These are phyloP conservation scores for Eristalinus sepulchralis DNA, from an alignment of 2,888 invertebrate genomes.

Conservation along the genomic window DNA sequence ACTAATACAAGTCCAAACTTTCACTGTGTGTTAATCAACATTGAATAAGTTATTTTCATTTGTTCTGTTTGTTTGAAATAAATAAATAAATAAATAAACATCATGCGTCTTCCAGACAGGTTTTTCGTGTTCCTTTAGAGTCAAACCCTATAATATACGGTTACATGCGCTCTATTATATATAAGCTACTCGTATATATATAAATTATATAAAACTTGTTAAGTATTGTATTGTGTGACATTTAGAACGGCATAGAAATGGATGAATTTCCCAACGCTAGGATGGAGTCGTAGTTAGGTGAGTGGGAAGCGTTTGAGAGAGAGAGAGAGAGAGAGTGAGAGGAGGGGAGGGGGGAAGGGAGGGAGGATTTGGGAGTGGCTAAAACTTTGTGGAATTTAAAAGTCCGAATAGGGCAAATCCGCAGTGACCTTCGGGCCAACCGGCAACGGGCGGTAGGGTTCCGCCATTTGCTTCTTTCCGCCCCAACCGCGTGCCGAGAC, in stretches of 20 bases:
- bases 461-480: constrained; percentile 25
- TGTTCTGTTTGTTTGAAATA: neutral
- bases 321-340: neutral
- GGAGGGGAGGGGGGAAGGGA: neutral
- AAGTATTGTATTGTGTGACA: constrained; percentile 3
- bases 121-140: neutral
- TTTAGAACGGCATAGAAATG: neutral
- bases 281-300: neutral
- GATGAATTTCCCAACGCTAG: neutral
- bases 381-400: constrained; percentile 37
- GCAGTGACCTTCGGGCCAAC: constrained; percentile 22
- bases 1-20: constrained; percentile 29
- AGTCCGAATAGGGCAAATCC: constrained; percentile 65
- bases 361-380: neutral
- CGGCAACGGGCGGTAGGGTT: constrained; percentile 46
- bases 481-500: constrained; percentile 92
- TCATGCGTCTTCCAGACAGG: neutral
- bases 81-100: neutral
- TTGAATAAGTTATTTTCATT: constrained; percentile 8
- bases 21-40: constrained; percentile 16
- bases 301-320: neutral
- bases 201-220: constrained; percentile 34
- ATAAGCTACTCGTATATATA: constrained; percentile 60
- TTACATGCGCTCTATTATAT: constrained; percentile 29
- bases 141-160: neutral